Percentiles rank a stretch among this genome's conserved stretches.
Conservation (phyloP, 2,113 vertebrate genomes). For the Cettia cetti region DNA sequence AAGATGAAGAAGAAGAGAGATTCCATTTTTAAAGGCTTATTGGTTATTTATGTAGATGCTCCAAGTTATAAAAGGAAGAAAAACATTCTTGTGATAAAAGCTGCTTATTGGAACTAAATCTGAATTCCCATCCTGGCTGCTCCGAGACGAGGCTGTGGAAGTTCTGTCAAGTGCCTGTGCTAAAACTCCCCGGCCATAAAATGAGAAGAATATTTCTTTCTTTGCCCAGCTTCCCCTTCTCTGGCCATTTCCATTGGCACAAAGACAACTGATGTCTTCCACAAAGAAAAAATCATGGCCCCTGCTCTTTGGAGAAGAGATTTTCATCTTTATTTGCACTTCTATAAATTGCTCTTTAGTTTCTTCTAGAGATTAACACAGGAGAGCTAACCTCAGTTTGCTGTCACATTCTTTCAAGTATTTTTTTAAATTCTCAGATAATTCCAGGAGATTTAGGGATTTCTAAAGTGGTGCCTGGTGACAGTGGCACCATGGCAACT, state of each 20-base stretch:
- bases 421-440: background rate
- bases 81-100: slow-evolving; percentile 10
- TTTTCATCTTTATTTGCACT: background rate
- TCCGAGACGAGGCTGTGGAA: background rate
- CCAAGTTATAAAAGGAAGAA: background rate
- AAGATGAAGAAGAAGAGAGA: background rate
- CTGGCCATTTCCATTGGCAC: background rate
- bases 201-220: background rate
- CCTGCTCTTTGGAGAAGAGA: background rate
- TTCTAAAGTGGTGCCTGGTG: background rate
- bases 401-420: too few species aligned
- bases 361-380: background rate
- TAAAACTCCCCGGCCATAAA: background rate
- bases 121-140: background rate
- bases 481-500: fast-evolving
- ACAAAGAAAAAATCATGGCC: fast-evolving
- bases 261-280: background rate
- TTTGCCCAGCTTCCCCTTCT: background rate
- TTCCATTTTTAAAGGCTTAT: background rate
- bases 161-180: background rate
- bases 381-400: background rate
- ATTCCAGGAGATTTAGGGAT: background rate
- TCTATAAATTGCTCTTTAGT: background rate
- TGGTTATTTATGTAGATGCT: slow-evolving; percentile 12
- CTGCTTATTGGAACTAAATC: slow-evolving; percentile 13